Conservation (phyloP, 2,888 invertebrate species). For the Neuroscelio doddi region DNA sequence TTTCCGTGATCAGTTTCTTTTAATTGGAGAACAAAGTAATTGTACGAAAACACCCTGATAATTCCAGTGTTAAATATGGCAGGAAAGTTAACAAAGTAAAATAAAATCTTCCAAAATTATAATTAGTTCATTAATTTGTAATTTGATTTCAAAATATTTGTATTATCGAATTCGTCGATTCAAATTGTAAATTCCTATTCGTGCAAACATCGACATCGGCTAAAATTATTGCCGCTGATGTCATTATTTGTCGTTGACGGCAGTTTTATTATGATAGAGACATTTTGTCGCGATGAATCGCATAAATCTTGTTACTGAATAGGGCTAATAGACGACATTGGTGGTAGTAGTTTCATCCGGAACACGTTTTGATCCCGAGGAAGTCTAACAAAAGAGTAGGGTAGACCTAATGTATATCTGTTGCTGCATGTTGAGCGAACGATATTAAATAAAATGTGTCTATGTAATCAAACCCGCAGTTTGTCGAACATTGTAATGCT, state of each 20-base stretch:
- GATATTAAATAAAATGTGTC: conserved; percentile 33
- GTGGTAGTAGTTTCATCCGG: conserved; percentile 10
- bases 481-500: conserved; percentile 37
- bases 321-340: conserved; percentile 23
- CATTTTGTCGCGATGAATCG: conserved; percentile 26
- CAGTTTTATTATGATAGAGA: conserved; percentile 14
- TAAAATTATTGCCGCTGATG: too few species aligned
- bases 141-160: too few species aligned
- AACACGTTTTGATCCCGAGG: conserved; percentile 15
- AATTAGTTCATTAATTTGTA: too few species aligned
- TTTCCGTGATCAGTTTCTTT: not conserved
- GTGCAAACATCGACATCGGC: too few species aligned
- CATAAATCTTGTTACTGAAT: conserved; percentile 28
- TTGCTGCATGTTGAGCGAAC: too few species aligned
- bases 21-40: not conserved
- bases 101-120: too few species aligned
- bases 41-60: too few species aligned
- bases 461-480: conserved; percentile 18
- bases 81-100: too few species aligned
- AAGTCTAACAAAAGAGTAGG: conserved; percentile 18
- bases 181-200: too few species aligned
- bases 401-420: not conserved
- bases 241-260: too few species aligned
- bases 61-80: too few species aligned
- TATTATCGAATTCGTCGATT: too few species aligned